These are phyloP conservation scores for Syndactyla subalaris DNA, from an alignment of 2,797 vertebrate genomes.

Conservation along the genomic window DNA sequence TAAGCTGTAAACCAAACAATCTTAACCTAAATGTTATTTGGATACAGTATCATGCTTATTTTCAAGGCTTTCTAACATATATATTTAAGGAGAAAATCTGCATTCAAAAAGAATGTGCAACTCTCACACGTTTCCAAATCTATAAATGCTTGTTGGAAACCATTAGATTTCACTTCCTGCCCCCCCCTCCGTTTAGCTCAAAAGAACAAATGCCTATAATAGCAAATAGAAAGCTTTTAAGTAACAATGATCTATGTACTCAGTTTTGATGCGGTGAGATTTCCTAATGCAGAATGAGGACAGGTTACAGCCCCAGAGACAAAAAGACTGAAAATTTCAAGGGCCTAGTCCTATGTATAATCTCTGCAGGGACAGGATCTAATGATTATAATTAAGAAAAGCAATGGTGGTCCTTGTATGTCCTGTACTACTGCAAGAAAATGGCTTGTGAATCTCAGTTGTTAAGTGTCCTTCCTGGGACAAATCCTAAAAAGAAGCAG, in stretches of 20 bases:
- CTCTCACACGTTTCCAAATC: background rate
- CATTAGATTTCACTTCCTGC: background rate
- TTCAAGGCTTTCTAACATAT: background rate
- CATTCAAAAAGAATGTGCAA: background rate
- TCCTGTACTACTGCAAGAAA: background rate
- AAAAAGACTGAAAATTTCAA: background rate
- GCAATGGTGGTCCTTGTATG: background rate
- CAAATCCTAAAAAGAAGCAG: background rate
- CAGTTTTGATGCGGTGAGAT: background rate
- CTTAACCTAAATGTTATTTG: background rate
- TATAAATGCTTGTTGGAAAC: background rate
- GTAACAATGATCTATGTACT: background rate
- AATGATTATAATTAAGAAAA: background rate
- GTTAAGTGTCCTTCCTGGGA: background rate
- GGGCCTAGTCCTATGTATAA: background rate
- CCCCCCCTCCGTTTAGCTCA: background rate
- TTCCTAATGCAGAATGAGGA: background rate
- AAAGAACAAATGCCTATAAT: background rate
- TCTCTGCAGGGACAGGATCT: background rate
- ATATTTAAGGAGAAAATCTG: background rate
- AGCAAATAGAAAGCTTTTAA: background rate
- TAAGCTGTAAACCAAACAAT: background rate
- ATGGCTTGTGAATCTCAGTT: background rate
- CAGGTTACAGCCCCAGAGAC: background rate
- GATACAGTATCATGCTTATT: background rate